Base-by-base conservation (phyloP, 2,888 invertebrate genomes). In the Caenorhabditis zanzibari region DNA sequence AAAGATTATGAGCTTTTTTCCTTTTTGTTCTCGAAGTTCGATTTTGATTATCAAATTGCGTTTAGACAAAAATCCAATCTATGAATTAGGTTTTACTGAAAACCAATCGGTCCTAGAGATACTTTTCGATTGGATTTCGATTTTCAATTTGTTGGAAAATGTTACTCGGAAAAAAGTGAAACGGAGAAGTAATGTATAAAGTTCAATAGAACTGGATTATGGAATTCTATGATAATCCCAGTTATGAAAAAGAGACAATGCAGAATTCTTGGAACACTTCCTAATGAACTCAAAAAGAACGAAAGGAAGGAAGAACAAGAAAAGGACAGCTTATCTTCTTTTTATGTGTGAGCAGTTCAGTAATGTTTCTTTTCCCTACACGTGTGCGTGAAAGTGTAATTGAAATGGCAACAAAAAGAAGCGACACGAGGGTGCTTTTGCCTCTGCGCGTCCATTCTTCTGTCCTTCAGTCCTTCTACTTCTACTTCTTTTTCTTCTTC, bases 381-480 rank as follows among this genome's bases (percentile, higher is more conserved):
- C 74, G 74, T 71, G 54, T 47, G 74, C 66, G 75, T 75, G 66
- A 75, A 75, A 75, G 59, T 75, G 75, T 75, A 75, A 75, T 75
- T 75, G 75, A 75, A 75, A 75, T 75, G 75, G 66, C 75, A 68
- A 75, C 75, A 75, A 66, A 75, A 75, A 66, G 66, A 38, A 63
- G 26, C 61, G 52, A 58, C 47, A 58, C 19, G 61, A 72, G 54
- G 61, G 56, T 41, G 28, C 58, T 64, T 54, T 58, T 35, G 58
- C 56, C 64, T 47, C 63, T 74, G 54, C 64, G 74, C 58, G 35
- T 56, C 73, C 22, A 63, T 47, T 75, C 74, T 63, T 63, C 32
- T 73, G 32, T 61, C 63, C 59, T 35, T 73, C 35, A 22, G 63
- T 52, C 22, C 56, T 19, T 58, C 71, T 61, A 14, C 59, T 47